These are phyloP conservation scores for Festucalex cinctus DNA, from an alignment of 2,113 vertebrate species.

Conservation along the genomic window DNA sequence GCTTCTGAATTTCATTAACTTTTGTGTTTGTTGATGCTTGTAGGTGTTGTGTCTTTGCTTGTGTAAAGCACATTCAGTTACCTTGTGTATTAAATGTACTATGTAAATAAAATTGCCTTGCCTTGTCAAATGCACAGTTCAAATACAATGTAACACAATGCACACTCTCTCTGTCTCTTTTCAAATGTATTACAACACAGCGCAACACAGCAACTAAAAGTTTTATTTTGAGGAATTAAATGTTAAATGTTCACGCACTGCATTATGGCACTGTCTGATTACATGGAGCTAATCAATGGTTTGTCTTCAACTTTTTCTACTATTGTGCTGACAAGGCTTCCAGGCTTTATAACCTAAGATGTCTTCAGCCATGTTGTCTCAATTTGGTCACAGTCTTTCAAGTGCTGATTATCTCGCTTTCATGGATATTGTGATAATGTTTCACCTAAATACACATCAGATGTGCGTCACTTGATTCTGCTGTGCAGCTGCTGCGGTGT, in stretches of 20 bases:
- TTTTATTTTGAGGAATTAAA: constrained; percentile 26
- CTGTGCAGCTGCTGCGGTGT: constrained; percentile 5
- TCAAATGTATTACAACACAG: too few relatives aligned
- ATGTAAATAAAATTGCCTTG: too few relatives aligned
- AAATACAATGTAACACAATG: too few relatives aligned
- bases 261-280: constrained; percentile 38
- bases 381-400: constrained; percentile 45
- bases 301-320: constrained; percentile 51
- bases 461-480: constrained; percentile 16
- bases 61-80: too few relatives aligned
- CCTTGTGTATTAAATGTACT: too few relatives aligned
- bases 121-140: too few relatives aligned
- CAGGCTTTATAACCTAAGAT: constrained; percentile 58
- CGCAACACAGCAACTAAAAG: constrained; percentile 29
- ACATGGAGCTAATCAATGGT: constrained; percentile 60
- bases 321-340: constrained; percentile 51
- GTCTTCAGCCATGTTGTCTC: constrained; percentile 53
- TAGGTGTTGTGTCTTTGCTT: too few relatives aligned
- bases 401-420: constrained; percentile 44
- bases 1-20: too few relatives aligned
- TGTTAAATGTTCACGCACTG: constrained; percentile 2
- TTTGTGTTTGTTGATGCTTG: too few relatives aligned
- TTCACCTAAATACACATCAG: constrained; percentile 20
- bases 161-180: neutral
- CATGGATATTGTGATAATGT: constrained; percentile 25